Percentiles rank a stretch among this genome's conserved stretches.
Conservation (phyloP, 37 sponge, comb jelly and placozoan species). For the Ephydatia muelleri region DNA sequence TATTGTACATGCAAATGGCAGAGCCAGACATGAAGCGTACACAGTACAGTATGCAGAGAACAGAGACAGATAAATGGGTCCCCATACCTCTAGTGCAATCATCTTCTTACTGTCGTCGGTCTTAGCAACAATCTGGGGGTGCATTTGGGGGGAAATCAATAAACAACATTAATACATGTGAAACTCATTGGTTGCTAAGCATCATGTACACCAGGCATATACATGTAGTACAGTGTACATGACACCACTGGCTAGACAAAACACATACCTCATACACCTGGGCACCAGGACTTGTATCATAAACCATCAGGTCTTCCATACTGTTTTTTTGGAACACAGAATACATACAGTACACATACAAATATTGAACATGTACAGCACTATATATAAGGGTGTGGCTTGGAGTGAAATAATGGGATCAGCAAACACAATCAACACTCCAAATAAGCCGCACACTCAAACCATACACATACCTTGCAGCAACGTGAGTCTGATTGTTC, state of each 20-base stretch:
- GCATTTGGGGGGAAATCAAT: not conserved
- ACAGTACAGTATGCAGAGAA: not conserved
- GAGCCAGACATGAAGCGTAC: no score
- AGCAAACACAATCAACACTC: not conserved
- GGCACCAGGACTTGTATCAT: conserved; percentile 16
- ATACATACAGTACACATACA: not conserved
- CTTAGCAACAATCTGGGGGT: conserved; percentile 23
- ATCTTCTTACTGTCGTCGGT: conserved; percentile 29
- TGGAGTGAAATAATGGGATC: not conserved
- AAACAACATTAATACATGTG: no score
- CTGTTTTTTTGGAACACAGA: not conserved
- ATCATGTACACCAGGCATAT: not conserved
- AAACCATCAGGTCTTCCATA: conserved; percentile 38
- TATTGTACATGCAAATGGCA: no score
- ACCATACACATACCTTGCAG: conserved; percentile 11
- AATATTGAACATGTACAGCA: not conserved
- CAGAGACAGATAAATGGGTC: not conserved
- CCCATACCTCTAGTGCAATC: conserved; percentile 28
- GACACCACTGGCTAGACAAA: not conserved
- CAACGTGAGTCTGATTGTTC: not conserved
- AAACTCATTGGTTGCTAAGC: not conserved
- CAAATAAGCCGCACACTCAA: not conserved
- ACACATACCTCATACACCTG: not conserved
- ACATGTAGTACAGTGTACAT: not conserved
- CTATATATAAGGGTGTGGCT: not conserved